phyloP scores from a whole-genome alignment of 2,888 invertebrate genomes.

The Pachymerium ferrugineum region DNA sequence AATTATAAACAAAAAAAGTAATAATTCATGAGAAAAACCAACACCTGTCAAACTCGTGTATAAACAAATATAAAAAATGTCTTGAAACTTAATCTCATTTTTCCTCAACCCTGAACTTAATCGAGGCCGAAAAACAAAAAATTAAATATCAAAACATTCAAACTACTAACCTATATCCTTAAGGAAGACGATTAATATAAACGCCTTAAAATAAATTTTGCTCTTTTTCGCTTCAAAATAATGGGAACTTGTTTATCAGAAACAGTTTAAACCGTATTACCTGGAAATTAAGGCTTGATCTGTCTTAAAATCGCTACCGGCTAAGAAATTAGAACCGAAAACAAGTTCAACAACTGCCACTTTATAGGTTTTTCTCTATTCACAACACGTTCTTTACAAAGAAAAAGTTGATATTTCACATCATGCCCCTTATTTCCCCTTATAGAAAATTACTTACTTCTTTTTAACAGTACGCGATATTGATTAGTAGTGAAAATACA shows the following conservation, averaged over 20 bases:
- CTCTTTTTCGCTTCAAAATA: too few relatives aligned
- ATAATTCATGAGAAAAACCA: too few relatives aligned
- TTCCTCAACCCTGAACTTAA: conserved; percentile 2
- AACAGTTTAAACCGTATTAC: background rate
- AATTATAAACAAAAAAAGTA: background rate
- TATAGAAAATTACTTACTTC: background rate
- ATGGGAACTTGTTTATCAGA: background rate
- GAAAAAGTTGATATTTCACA: background rate
- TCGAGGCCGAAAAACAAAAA: background rate
- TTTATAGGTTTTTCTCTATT: too few relatives aligned
- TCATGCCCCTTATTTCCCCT: background rate
- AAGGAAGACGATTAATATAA: background rate
- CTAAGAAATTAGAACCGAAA: background rate
- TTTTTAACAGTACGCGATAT: background rate
- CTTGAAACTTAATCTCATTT: too few relatives aligned
- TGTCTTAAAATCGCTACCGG: background rate
- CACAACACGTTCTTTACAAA: background rate
- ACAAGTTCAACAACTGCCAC: conserved; percentile 4
- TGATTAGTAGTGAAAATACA: background rate
- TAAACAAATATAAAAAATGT: too few relatives aligned
- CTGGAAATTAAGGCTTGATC: background rate
- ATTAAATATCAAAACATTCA: conserved; percentile 3
- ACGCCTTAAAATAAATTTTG: too few relatives aligned
- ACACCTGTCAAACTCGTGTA: too few relatives aligned
- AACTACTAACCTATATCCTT: background rate